Percentiles rank a stretch among this genome's conserved stretches.
These are phyloP conservation scores for Nycticryphes semicollaris DNA, from an alignment of 2,113 vertebrate genomes.

Conservation along the genomic window DNA sequence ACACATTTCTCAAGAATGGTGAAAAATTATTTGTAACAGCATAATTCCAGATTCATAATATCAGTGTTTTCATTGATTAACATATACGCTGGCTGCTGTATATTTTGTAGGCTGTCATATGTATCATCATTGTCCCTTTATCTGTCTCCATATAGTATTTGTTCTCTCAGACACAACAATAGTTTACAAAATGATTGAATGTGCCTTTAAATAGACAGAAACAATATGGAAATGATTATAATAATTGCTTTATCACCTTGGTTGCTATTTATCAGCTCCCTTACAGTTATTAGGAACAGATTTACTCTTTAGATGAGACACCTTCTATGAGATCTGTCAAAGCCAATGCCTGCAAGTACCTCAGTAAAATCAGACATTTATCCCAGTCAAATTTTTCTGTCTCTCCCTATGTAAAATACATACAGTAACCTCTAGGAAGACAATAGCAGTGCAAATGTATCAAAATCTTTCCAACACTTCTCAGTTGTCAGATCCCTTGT, in stretches of 20 bases:
- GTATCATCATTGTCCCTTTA: not conserved
- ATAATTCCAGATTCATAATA: not conserved
- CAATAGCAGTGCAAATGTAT: not conserved
- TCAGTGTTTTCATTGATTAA: not conserved
- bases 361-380: not conserved
- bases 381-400: not conserved
- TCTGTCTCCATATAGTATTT: not conserved
- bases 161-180: not conserved
- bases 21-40: not conserved
- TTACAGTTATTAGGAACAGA: not conserved
- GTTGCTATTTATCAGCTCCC: not conserved
- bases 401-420: not conserved
- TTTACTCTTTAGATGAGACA: not conserved
- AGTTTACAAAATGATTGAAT: not conserved
- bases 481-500: not conserved
- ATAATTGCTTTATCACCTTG: not conserved
- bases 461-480: not conserved
- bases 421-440: not conserved
- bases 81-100: not conserved
- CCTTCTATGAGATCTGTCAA: not conserved
- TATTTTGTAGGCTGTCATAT: not conserved
- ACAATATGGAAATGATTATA: not conserved
- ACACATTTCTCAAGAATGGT: not conserved
- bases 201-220: not conserved
- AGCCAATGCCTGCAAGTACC: not conserved